A percentile compares a stretch with the other conserved stretches of the same genome.
phyloP scores from a whole-genome alignment of 2,797 vertebrate species.

The Chrysocyon brachyurus region DNA sequence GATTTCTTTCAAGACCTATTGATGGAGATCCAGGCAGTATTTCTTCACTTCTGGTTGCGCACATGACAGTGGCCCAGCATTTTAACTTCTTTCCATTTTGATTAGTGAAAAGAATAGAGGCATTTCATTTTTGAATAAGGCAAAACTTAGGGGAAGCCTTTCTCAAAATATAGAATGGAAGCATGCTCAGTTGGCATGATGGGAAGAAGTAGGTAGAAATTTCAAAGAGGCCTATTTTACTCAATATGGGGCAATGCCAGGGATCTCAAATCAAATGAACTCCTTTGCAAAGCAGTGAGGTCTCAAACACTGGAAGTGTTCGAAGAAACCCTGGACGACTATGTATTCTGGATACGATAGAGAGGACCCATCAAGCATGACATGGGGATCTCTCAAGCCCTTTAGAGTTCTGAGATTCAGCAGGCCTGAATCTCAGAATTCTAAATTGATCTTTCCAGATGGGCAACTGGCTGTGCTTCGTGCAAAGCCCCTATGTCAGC shows the following conservation, averaged over 20 bases:
- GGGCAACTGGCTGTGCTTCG: neutral
- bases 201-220: neutral
- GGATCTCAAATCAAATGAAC: neutral
- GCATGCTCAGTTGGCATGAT: neutral
- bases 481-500: neutral
- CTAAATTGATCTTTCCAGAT: neutral
- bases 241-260: neutral
- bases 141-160: slow-evolving; percentile 31
- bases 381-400: neutral
- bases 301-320: neutral
- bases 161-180: slow-evolving; percentile 18
- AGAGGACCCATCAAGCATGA: neutral
- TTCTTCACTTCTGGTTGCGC: neutral
- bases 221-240: slow-evolving; percentile 34
- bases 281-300: neutral
- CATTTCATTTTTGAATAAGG: neutral
- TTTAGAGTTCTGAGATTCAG: neutral
- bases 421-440: neutral
- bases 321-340: neutral
- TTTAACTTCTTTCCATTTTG: slow-evolving; percentile 36
- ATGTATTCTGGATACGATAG: neutral
- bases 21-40: neutral
- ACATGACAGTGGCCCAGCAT: neutral
- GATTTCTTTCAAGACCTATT: slow-evolving; percentile 18
- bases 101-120: slow-evolving; percentile 31